Evolutionary conservation across 2,113 vertebrate genomes (phyloP).

Genomic region (Penelope pileata): DNA sequence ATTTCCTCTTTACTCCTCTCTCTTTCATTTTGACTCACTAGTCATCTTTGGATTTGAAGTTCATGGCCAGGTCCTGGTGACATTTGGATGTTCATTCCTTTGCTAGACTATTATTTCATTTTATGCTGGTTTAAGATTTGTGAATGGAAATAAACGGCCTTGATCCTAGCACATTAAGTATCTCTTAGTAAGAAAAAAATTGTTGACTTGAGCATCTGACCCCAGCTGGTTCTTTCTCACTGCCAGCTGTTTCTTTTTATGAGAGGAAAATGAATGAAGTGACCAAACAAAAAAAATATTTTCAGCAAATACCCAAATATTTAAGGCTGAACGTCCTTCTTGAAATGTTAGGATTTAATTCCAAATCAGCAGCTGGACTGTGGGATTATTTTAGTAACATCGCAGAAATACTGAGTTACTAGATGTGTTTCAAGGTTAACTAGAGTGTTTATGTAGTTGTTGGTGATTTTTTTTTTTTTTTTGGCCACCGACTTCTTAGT

Average conservation of each 20-base stretch:
- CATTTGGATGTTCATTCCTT: background rate
- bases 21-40: background rate
- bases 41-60: background rate
- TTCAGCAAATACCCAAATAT: background rate
- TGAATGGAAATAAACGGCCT: background rate
- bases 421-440: background rate
- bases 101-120: background rate
- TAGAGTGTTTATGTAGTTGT: background rate
- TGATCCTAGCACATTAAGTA: background rate
- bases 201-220: background rate
- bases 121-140: background rate
- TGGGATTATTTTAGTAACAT: background rate
- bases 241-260: background rate
- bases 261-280: conserved; percentile 6
- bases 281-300: conserved; percentile 2
- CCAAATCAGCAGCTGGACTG: conserved; percentile 10
- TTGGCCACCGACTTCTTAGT: background rate
- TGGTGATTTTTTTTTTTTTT: background rate
- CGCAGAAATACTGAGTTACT: background rate
- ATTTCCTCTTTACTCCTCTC: background rate
- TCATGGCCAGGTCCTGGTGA: background rate
- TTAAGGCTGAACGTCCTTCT: background rate
- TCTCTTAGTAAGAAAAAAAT: background rate
- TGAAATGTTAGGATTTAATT: background rate
- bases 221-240: background rate